Conservation (phyloP, 2,888 invertebrate species). For the Bugulina stolonifera region DNA sequence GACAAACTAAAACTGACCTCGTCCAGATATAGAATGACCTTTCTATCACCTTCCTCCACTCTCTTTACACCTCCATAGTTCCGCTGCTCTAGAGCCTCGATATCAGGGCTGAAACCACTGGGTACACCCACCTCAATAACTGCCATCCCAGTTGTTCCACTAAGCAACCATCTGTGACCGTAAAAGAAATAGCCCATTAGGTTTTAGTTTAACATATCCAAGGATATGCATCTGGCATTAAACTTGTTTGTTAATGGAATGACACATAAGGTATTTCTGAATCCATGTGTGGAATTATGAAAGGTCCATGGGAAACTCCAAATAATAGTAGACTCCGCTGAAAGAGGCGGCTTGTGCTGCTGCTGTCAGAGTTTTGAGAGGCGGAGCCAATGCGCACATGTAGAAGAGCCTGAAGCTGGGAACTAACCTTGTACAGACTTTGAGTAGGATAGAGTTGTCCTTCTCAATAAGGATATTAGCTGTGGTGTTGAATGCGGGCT, state of each 20-base stretch:
- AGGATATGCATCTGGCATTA: neutral
- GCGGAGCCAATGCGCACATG: no score
- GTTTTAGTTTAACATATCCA: no score
- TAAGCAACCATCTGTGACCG: constrained; percentile 39
- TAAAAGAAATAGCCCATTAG: no score
- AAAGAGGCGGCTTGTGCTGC: no score
- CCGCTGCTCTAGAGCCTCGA: constrained; percentile 35
- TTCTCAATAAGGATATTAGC: constrained; percentile 37
- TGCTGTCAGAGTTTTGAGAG: no score
- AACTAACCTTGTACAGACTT: constrained; percentile 39
- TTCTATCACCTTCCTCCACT: constrained; percentile 49
- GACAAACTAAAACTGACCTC: constrained; percentile 45
- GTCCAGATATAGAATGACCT: constrained; percentile 54
- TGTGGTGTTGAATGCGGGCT: constrained; percentile 38
- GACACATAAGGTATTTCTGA: no score
- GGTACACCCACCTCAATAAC: constrained; percentile 51
- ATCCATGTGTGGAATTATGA: no score
- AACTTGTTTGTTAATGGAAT: no score
- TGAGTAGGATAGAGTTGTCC: constrained; percentile 34
- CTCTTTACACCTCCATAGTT: constrained; percentile 42
- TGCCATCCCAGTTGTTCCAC: constrained; percentile 49
- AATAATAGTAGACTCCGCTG: no score
- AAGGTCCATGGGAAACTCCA: no score
- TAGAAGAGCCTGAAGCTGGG: no score
- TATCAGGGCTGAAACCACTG: constrained; percentile 45